phyloP scores from a whole-genome alignment of 2,888 invertebrate genomes.

The Drosophila neoperkinsi region DNA sequence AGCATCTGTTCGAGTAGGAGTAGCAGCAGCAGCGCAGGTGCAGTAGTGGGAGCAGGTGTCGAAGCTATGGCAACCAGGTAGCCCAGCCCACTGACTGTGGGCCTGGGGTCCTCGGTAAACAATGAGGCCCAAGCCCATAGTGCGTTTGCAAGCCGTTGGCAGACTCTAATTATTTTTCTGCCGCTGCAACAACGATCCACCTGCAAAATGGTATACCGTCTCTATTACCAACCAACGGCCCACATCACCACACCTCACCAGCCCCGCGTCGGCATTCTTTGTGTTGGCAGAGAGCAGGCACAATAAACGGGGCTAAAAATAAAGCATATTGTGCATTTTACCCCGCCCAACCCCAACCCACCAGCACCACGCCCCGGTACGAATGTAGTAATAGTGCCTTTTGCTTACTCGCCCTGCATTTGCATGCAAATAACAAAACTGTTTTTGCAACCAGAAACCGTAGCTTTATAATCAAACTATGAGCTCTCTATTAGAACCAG shows the following conservation, averaged over 20 bases:
- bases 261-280: constrained; percentile 8
- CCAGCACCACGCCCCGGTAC: neutral
- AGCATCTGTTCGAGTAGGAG: neutral
- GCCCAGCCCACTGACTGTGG: neutral
- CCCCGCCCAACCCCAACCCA: neutral
- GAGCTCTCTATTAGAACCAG: constrained; percentile 55
- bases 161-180: constrained; percentile 80
- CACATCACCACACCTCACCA: neutral
- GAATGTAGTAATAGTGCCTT: constrained; percentile 15
- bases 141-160: constrained; percentile 60
- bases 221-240: constrained; percentile 27
- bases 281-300: constrained; percentile 60
- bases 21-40: neutral
- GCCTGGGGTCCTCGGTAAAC: constrained; percentile 27
- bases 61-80: constrained; percentile 45
- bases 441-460: constrained; percentile 48
- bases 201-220: constrained; percentile 51
- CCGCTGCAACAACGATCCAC: constrained; percentile 61
- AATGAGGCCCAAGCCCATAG: constrained; percentile 51
- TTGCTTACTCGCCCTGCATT: constrained; percentile 67
- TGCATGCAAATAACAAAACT: constrained; percentile 72
- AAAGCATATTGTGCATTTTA: constrained; percentile 56
- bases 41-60: constrained; percentile 37
- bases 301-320: constrained; percentile 73
- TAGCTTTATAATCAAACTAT: constrained; percentile 70